These are phyloP conservation scores for Rhagophthalmus giganteus DNA, from an alignment of 2,888 invertebrate species.

Conservation along the genomic window DNA sequence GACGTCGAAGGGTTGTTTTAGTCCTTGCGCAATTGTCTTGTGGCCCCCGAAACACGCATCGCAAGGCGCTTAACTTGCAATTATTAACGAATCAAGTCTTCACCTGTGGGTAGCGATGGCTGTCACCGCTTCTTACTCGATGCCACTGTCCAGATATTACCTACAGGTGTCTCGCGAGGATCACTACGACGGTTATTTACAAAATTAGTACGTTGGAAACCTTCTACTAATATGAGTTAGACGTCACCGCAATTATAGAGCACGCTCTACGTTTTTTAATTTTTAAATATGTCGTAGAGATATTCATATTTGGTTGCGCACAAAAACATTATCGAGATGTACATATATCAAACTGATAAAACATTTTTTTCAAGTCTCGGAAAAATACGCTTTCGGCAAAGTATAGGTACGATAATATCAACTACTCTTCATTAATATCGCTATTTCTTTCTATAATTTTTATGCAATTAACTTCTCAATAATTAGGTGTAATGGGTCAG, in stretches of 20 bases:
- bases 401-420: too few species aligned
- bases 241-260: neutral
- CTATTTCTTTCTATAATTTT: too few species aligned
- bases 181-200: constrained; percentile 14
- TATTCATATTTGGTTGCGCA: too few species aligned
- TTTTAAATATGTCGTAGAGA: too few species aligned
- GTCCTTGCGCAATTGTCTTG: constrained; percentile 9
- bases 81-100: constrained; percentile 38
- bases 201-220: constrained; percentile 5
- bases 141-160: constrained; percentile 25
- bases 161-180: constrained; percentile 16
- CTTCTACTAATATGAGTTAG: neutral
- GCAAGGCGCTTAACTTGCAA: constrained; percentile 30
- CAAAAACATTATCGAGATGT: too few species aligned
- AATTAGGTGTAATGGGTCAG: too few species aligned
- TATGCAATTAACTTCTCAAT: too few species aligned
- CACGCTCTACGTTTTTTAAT: too few species aligned
- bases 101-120: constrained; percentile 26
- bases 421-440: too few species aligned
- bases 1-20: constrained; percentile 8
- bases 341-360: too few species aligned
- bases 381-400: neutral
- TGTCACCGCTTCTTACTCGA: constrained; percentile 21
- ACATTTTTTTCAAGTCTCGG: too few species aligned
- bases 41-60: constrained; percentile 21